Evolutionary conservation across 2,113 vertebrate genomes (phyloP), one percentile per base, ranked within the genome.

Genomic region (Micronisus gabar): DNA sequence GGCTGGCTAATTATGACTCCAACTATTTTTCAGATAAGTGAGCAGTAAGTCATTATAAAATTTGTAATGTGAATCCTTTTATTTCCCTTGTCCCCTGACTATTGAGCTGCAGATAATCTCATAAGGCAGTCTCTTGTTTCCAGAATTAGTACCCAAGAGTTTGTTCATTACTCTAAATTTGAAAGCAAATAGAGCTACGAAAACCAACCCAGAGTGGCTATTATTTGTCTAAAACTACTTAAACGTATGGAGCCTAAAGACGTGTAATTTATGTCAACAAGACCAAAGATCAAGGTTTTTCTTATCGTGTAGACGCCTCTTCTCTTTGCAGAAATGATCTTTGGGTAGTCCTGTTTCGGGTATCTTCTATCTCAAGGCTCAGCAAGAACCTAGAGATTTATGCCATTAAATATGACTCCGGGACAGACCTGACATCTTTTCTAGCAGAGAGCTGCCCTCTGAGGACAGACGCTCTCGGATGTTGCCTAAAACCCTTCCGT

Each of bases 31-130:
- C 93, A 97, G 96, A 95, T 96, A 97, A 97, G 88, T 85, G 91
- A 96, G 91, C 93, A 88, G 89, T 95, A 97, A 97, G 95, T 97
- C 93, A 96, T 97, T 97, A 97, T 94, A 92, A 97, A 98, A 97
- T 67, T 61, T 3, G 13, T 95, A 97, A 96, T 96, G 81, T 81
- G 96, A 93, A 95, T 92, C 81, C 86, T 96, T 97, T 98, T 96
- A 95, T 96, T 97, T 95, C 85, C 78, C 87, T 82, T 32, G 52
- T 88, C 94, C 90, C 94, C 71, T 93, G 93, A 95, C 91, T 96
- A 48, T 67, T 87, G 93, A 92, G 93, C 91, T 88, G 91, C 94
- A 94, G 93, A 92, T 93, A 95, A 95, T 97, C 94, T 97, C 96
- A 76, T 76, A 96, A 96, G 95, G 70, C 74, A 87, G 53, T 26